phyloP scores from a whole-genome alignment of 1,140 invertebrate genomes.

The Phocides pigmalion region DNA sequence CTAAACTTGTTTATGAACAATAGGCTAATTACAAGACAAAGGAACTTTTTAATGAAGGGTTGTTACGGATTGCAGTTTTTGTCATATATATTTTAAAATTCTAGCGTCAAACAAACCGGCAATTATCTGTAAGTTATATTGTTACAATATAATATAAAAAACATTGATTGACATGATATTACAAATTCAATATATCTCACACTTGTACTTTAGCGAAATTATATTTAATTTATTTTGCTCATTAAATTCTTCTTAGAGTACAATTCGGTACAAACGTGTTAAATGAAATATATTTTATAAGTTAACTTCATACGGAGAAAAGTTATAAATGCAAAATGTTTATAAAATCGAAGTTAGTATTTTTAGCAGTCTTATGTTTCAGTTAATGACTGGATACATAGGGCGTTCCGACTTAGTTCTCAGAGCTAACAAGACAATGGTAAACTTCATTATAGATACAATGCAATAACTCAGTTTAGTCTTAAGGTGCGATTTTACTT shows the following conservation, averaged over 20 bases:
- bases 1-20: conserved; percentile 10
- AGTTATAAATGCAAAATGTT: too few relatives aligned
- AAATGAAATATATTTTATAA: too few relatives aligned
- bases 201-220: background rate
- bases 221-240: conserved; percentile 4
- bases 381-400: too few relatives aligned
- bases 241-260: background rate
- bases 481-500: too few relatives aligned
- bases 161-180: conserved; percentile 17
- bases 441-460: too few relatives aligned
- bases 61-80: conserved; percentile 20
- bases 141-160: conserved; percentile 12
- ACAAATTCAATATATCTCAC: conserved; percentile 7
- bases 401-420: too few relatives aligned
- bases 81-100: conserved; percentile 15
- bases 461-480: too few relatives aligned
- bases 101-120: background rate
- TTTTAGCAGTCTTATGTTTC: too few relatives aligned
- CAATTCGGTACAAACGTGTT: background rate
- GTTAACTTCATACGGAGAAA: too few relatives aligned
- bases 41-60: conserved; percentile 2
- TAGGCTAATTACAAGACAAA: conserved; percentile 20
- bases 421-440: too few relatives aligned
- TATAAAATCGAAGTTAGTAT: too few relatives aligned
- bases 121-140: conserved; percentile 19